Evolutionary conservation across 2,888 invertebrate genomes (phyloP).

Genomic region (Vanessa cardui): DNA sequence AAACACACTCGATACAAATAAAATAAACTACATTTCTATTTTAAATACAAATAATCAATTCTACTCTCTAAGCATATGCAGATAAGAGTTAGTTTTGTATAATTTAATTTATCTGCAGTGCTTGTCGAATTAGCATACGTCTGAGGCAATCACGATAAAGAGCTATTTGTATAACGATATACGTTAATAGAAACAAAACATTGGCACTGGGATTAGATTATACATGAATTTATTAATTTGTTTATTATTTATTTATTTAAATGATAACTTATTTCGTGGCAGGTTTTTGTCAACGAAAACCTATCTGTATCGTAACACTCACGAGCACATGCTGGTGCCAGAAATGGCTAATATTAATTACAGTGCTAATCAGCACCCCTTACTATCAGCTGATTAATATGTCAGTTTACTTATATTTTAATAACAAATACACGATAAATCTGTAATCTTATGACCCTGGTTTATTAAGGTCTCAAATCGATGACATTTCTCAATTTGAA

Average conservation of each 20-base stretch:
- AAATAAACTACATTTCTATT: not conserved
- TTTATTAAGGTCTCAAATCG: too few relatives aligned
- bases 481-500: too few relatives aligned
- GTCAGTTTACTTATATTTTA: too few relatives aligned
- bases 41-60: not conserved
- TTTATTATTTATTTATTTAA: too few relatives aligned
- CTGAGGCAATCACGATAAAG: conserved; percentile 21
- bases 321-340: not conserved
- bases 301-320: too few relatives aligned
- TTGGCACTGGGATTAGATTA: not conserved
- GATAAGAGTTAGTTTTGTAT: not conserved
- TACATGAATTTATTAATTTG: conserved; percentile 3
- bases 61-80: not conserved
- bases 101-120: not conserved
- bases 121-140: conserved; percentile 12
- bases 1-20: too few relatives aligned
- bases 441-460: too few relatives aligned
- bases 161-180: conserved; percentile 5
- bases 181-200: conserved; percentile 13
- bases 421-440: too few relatives aligned
- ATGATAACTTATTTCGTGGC: too few relatives aligned
- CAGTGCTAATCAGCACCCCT: too few relatives aligned
- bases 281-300: too few relatives aligned
- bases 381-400: too few relatives aligned
- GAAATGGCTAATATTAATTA: not conserved